Base-by-base conservation (phyloP, 1,140 invertebrate species). In the Akabosia matsudoensis region DNA sequence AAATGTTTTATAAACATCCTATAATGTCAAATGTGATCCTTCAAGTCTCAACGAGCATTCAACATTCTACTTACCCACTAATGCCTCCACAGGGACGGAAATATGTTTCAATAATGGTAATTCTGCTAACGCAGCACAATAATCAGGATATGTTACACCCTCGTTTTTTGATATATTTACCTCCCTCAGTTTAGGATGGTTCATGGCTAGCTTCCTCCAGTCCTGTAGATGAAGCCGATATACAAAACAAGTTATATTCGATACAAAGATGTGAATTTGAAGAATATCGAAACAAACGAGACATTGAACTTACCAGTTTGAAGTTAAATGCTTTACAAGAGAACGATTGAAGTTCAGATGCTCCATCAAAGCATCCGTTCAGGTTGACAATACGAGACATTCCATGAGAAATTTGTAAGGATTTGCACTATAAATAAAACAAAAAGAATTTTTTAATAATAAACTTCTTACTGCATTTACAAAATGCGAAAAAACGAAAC, bases 241-340 rank as follows among this genome's bases (percentile, higher is more conserved):
- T 13, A n/a, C 54, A 56, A 16, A n/a, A n/a, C n/a, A 56, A 56
- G n/a, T n/a, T 56, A 30, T 30, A 70, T 10, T 70, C 67, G 24
- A 70, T 70, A 4, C n/a, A 70, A 16, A 4, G 13, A 70, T 14
- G 3, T 14, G 26, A 22, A 33, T 30, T 70, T 70, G 7, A 16
- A 70, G 22, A 3, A 70, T 26, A 34, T 10, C 56, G 4, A 7
- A 64, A 13, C 4, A 13, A 64, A 10, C 7, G 13, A 64, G 13
- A 64, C n/a, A 64, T 24, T 45, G 7, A 10, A n/a, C 67, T 33
- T 70, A 77, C 76, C 52, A 77, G 24, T 70, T 70, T 73, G 13
- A 77, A 61, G 33, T 77, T 77, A 56, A 77, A 74, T 4, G 76
- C 72, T 74, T 37, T 45, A 22, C 61, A 30, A 22, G 24, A 33